phyloP scores from a whole-genome alignment of 1,140 invertebrate genomes.

The Pseudomyrmex dendroicus region DNA sequence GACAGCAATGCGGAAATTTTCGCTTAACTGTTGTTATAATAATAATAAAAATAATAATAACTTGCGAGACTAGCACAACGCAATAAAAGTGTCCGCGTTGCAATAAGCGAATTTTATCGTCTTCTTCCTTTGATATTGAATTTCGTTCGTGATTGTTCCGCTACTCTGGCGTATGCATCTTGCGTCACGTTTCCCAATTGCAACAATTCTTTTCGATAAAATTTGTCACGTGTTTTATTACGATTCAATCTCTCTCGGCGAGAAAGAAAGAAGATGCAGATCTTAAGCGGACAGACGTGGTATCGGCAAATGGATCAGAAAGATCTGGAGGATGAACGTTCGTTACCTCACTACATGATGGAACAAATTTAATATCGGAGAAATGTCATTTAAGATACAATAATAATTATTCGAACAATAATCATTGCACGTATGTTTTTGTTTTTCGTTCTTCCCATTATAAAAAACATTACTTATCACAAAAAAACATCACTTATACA shows the following conservation, averaged over 20 bases:
- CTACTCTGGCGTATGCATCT: slow-evolving; percentile 6
- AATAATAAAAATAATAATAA: not conserved
- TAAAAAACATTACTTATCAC: not conserved
- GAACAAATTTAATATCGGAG: slow-evolving; percentile 9
- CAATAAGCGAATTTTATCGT: slow-evolving; percentile 25
- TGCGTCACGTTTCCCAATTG: slow-evolving; percentile 20
- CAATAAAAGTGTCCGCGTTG: slow-evolving; percentile 10
- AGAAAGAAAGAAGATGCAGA: slow-evolving; percentile 10
- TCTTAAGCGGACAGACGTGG: not conserved
- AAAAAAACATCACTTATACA: no score
- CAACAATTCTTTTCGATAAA: slow-evolving; percentile 1
- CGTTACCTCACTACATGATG: slow-evolving; percentile 24
- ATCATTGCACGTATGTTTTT: no score
- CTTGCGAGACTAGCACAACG: not conserved
- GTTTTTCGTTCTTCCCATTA: not conserved
- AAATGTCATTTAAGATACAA: slow-evolving; percentile 25
- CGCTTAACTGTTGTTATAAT: slow-evolving; percentile 10
- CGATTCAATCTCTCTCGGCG: slow-evolving; percentile 13
- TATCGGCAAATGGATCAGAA: slow-evolving; percentile 43
- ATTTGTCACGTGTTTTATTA: slow-evolving; percentile 47
- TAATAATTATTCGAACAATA: not conserved
- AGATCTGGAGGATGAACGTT: slow-evolving; percentile 7
- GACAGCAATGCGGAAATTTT: slow-evolving; percentile 20
- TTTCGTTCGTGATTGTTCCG: slow-evolving; percentile 15
- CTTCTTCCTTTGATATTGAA: slow-evolving; percentile 7